A percentile compares a stretch with the other conserved stretches of the same genome.
Conservation (phyloP, 1,140 invertebrate species). For the Diabrotica virgifera region DNA sequence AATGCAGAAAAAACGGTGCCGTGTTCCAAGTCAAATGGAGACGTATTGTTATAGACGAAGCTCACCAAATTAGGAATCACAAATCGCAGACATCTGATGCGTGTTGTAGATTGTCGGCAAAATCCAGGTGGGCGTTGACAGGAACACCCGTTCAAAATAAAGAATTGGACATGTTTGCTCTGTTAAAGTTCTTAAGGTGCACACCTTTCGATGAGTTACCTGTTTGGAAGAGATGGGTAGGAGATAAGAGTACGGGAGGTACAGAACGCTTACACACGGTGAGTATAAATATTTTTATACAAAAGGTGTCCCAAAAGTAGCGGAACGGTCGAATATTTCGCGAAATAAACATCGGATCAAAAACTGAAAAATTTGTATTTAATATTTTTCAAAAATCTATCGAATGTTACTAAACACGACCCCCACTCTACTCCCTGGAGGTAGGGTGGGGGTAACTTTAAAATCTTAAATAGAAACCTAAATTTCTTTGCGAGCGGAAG, state of each 20-base stretch:
- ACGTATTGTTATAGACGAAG: conserved; percentile 89
- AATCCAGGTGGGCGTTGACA: conserved; percentile 80
- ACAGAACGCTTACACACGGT: conserved; percentile 67
- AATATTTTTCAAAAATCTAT: no score
- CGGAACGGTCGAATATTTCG: no score
- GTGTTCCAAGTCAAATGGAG: conserved; percentile 73
- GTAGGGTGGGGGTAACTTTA: no score
- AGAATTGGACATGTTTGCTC: conserved; percentile 81
- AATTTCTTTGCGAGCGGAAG: no score
- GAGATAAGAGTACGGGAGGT: conserved; percentile 71
- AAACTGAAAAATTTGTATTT: no score
- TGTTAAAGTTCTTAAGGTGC: conserved; percentile 81
- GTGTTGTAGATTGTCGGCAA: conserved; percentile 61
- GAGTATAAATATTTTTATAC: background rate
- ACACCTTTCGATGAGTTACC: conserved; percentile 84
- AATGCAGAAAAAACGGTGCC: conserved; percentile 51
- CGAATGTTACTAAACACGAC: no score
- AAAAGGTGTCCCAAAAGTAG: no score
- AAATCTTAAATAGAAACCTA: no score
- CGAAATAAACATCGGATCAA: no score
- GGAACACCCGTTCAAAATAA: conserved; percentile 96
- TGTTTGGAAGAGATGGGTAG: conserved; percentile 71
- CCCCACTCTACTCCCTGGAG: no score
- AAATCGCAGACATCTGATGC: conserved; percentile 72
- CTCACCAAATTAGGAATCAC: conserved; percentile 85